These are phyloP conservation scores for Stenodema calcarata DNA, from an alignment of 2,888 invertebrate species.

Conservation along the genomic window DNA sequence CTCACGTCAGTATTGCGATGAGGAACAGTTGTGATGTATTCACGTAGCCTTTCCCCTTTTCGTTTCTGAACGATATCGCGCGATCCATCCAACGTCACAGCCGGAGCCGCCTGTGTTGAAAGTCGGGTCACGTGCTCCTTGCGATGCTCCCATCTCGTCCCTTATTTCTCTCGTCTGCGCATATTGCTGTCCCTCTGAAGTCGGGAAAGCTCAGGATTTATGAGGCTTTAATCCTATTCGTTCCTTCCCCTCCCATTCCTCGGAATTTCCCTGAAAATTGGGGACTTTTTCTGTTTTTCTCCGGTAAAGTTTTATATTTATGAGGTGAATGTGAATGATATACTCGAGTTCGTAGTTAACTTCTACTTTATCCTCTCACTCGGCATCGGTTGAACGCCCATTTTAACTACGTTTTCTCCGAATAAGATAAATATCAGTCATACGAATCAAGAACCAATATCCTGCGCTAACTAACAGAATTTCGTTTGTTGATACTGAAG, in stretches of 20 bases:
- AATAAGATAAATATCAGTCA: too few relatives aligned
- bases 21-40: background rate
- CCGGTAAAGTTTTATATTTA: background rate
- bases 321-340: background rate
- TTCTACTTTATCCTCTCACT: too few relatives aligned
- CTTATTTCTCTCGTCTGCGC: background rate
- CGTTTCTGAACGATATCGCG: background rate
- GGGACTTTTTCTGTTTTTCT: background rate
- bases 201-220: background rate
- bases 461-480: too few relatives aligned
- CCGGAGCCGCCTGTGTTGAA: background rate
- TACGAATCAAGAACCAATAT: too few relatives aligned
- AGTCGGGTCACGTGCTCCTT: background rate
- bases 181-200: background rate
- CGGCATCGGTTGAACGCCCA: too few relatives aligned
- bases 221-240: background rate
- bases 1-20: background rate
- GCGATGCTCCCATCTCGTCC: background rate
- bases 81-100: background rate
- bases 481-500: too few relatives aligned
- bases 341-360: too few relatives aligned
- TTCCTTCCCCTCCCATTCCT: background rate
- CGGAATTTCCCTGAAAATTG: background rate
- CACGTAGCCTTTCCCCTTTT: background rate
- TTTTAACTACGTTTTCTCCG: too few relatives aligned